phyloP scores from a whole-genome alignment of 37 sponge, comb jelly and placozoan genomes.

The Agelas oroides region DNA sequence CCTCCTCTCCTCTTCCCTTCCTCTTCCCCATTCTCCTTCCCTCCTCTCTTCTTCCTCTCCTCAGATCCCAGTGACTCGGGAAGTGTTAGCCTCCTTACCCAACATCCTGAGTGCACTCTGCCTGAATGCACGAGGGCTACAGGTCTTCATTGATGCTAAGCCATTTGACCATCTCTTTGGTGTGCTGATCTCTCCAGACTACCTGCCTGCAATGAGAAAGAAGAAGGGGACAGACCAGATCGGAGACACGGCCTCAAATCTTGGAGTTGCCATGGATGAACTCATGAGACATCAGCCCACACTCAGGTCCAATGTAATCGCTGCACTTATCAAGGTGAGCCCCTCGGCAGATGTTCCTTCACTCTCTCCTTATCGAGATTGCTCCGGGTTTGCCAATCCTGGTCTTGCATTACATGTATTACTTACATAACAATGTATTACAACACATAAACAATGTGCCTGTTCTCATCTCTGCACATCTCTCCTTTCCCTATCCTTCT shows the following conservation, averaged over 20 bases:
- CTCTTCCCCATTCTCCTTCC: not conserved
- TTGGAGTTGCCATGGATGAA: constrained; percentile 97
- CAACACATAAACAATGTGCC: not conserved
- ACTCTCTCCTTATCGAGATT: too few species aligned
- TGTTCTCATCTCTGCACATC: too few species aligned
- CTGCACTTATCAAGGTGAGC: constrained; percentile 83
- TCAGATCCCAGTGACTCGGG: constrained; percentile 92
- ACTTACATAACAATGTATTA: not conserved
- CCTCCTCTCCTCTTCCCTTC: not conserved
- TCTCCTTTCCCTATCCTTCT: too few species aligned
- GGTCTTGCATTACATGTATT: not conserved
- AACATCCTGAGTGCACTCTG: constrained; percentile 96
- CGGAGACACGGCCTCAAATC: constrained; percentile 86
- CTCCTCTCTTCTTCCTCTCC: not conserved
- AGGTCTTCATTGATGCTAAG: constrained; percentile 78
- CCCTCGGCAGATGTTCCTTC: too few species aligned
- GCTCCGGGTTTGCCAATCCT: not conserved
- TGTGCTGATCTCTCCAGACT: constrained; percentile 88
- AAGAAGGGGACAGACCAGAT: constrained; percentile 77
- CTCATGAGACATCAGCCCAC: constrained; percentile 97
- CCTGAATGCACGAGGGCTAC: constrained; percentile 90
- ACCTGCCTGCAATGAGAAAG: constrained; percentile 93
- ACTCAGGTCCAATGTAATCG: constrained; percentile 80
- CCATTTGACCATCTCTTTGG: constrained; percentile 95
- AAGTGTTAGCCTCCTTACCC: constrained; percentile 92